phyloP scores from a whole-genome alignment of 2,888 invertebrate species.

The Ornithoptera alexandrae region DNA sequence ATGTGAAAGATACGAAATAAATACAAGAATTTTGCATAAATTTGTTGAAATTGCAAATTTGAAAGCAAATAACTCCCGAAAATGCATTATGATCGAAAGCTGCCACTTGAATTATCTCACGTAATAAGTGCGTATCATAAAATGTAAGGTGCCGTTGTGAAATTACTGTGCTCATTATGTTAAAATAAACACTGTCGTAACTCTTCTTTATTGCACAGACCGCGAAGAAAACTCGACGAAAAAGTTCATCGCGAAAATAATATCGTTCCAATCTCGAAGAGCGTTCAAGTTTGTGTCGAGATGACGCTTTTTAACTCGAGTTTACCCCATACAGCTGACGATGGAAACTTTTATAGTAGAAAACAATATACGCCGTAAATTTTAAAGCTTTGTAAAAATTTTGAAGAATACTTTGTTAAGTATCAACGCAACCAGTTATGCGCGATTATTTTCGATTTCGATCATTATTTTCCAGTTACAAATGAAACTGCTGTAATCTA shows the following conservation, averaged over 20 bases:
- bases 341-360: constrained; percentile 37
- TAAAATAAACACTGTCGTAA: constrained; percentile 65
- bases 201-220: constrained; percentile 58
- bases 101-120: constrained; percentile 6
- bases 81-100: constrained; percentile 19
- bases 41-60: neutral
- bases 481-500: too few species aligned
- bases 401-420: constrained; percentile 31
- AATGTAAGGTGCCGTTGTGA: constrained; percentile 41
- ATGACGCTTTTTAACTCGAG: constrained; percentile 39
- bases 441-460: neutral
- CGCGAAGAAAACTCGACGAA: constrained; percentile 43
- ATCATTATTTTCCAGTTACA: too few species aligned
- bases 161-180: constrained; percentile 62
- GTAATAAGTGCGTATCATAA: constrained; percentile 29
- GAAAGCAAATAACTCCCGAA: constrained; percentile 18
- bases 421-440: constrained; percentile 11
- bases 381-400: constrained; percentile 30
- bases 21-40: neutral
- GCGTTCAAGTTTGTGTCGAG: constrained; percentile 36
- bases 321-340: constrained; percentile 29
- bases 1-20: neutral
- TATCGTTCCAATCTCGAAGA: constrained; percentile 46
- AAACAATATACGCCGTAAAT: constrained; percentile 32
- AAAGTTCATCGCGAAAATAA: constrained; percentile 45